These are phyloP conservation scores for Sylvia borin DNA, from an alignment of 2,797 vertebrate species.

Conservation along the genomic window DNA sequence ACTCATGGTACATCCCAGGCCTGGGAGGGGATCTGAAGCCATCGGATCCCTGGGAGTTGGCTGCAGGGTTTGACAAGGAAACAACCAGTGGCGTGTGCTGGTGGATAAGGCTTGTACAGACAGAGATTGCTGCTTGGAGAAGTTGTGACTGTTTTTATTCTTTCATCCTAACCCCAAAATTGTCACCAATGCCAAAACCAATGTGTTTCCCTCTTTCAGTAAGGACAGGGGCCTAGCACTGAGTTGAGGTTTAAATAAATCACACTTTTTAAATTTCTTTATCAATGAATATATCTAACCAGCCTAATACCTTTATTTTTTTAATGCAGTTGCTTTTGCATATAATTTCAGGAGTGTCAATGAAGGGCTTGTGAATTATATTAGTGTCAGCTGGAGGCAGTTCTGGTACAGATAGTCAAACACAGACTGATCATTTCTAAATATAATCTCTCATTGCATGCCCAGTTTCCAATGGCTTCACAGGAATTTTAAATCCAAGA, in stretches of 20 bases:
- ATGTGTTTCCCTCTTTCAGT: neutral
- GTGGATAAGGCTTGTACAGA: neutral
- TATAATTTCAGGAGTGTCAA: neutral
- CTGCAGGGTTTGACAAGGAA: neutral
- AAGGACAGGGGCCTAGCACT: neutral
- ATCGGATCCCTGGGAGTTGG: fast-evolving
- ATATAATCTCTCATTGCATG: neutral
- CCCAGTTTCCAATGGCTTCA: neutral
- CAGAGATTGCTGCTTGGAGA: neutral
- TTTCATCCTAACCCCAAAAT: neutral
- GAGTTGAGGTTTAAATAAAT: neutral
- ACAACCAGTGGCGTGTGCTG: neutral
- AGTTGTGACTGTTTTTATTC: neutral
- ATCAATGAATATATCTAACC: neutral
- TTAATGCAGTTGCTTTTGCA: neutral
- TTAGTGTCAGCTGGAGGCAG: neutral
- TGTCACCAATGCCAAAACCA: neutral
- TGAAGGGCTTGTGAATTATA: neutral
- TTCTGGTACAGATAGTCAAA: neutral
- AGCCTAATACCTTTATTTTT: neutral
- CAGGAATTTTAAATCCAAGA: neutral
- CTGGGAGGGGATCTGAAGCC: neutral
- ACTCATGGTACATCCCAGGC: neutral
- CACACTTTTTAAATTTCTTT: neutral
- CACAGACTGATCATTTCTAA: neutral